phyloP scores from a whole-genome alignment of 2,113 vertebrate genomes.

The Raja brachyura region DNA sequence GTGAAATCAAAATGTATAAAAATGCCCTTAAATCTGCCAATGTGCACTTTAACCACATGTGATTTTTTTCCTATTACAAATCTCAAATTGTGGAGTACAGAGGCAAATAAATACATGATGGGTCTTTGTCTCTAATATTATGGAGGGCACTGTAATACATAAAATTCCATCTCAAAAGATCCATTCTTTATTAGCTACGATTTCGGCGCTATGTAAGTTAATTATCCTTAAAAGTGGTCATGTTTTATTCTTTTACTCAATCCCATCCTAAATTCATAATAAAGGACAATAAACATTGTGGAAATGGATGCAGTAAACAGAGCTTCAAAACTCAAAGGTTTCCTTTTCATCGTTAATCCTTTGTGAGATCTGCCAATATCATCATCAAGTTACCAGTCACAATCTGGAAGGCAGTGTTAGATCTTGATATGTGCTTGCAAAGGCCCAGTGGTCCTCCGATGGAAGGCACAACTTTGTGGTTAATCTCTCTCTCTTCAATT shows the following conservation, averaged over 20 bases:
- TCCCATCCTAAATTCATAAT: not conserved
- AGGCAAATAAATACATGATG: no score
- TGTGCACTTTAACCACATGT: no score
- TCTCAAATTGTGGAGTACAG: no score
- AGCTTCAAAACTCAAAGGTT: not conserved
- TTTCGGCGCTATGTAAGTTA: not conserved
- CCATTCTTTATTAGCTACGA: not conserved
- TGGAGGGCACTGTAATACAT: no score
- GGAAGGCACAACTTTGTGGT: not conserved
- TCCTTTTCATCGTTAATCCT: not conserved
- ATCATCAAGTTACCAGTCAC: not conserved
- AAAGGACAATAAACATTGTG: not conserved
- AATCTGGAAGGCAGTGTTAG: not conserved
- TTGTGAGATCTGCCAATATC: no score
- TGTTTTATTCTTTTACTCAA: not conserved
- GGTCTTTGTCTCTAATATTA: no score
- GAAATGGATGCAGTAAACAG: not conserved
- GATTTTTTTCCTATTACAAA: no score
- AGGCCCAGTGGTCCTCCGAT: not conserved
- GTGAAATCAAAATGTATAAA: no score
- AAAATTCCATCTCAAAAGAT: not conserved
- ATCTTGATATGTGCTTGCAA: not conserved
- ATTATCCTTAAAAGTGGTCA: not conserved
- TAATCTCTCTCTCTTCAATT: not conserved
- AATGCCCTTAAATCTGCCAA: no score